These are phyloP conservation scores for Tanytarsus gracilentus DNA, from an alignment of 2,888 invertebrate species.

Conservation along the genomic window DNA sequence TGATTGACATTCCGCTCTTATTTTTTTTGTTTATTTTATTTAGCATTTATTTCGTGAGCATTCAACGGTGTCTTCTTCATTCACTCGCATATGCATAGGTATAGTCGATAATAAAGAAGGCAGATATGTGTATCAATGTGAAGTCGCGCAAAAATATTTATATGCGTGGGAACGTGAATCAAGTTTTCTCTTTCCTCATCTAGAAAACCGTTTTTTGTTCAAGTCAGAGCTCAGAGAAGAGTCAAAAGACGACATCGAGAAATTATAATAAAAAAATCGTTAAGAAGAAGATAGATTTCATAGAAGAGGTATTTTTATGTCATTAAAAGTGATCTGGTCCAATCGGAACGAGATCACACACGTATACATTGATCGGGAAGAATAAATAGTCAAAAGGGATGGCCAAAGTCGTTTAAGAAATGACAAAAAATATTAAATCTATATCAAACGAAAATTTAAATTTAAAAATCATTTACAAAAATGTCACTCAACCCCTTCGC, in stretches of 20 bases:
- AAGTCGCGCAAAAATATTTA: background rate
- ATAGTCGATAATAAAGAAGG: background rate
- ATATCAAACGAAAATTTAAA: no score
- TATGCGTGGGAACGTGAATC: constrained; percentile 21
- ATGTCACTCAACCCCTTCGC: no score
- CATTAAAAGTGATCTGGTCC: background rate
- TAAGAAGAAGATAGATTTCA: constrained; percentile 9
- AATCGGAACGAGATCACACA: no score
- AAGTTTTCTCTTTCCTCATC: background rate
- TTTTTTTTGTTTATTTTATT: background rate
- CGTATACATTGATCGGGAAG: no score
- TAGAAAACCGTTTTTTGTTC: background rate
- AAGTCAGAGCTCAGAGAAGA: background rate
- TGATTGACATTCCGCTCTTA: no score
- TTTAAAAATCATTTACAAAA: no score
- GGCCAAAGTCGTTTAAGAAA: no score
- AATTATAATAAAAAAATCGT: constrained; percentile 22
- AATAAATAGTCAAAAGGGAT: no score
- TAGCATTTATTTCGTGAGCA: background rate
- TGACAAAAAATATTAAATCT: background rate
- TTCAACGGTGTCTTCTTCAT: background rate
- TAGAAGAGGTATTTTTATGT: background rate
- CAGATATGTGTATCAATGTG: background rate
- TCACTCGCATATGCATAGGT: background rate
- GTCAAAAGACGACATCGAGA: background rate